Conservation (phyloP, 1,140 invertebrate genomes). For the Phortica variegata region DNA sequence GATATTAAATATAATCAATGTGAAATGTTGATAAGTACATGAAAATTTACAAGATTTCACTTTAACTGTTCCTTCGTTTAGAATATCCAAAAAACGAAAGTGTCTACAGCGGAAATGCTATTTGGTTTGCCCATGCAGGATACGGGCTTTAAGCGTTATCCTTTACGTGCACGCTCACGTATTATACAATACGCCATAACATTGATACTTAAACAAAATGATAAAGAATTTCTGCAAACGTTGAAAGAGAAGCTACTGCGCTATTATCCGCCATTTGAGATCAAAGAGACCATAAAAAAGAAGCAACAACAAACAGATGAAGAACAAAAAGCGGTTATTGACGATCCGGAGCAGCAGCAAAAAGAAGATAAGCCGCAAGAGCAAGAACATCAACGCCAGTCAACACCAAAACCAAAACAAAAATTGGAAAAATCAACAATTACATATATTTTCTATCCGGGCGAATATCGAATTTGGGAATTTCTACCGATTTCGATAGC, state of each 20-base stretch:
- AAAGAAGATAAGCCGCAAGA: too few species aligned
- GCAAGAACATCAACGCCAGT: too few species aligned
- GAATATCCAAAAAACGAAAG: constrained; percentile 76
- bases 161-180: constrained; percentile 75
- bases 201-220: constrained; percentile 78
- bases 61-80: constrained; percentile 49
- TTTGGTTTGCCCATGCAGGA: constrained; percentile 90
- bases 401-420: too few species aligned
- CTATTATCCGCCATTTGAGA: constrained; percentile 65
- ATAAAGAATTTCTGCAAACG: constrained; percentile 75
- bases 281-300: constrained; percentile 36
- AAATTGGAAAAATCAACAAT: constrained; percentile 49
- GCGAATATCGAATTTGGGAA: constrained; percentile 83
- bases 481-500: constrained; percentile 81
- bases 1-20: too few species aligned
- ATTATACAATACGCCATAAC: constrained; percentile 89
- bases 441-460: constrained; percentile 81
- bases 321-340: background rate
- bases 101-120: constrained; percentile 83
- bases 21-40: too few species aligned
- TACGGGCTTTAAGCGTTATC: constrained; percentile 85
- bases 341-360: constrained; percentile 10
- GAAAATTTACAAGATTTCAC: too few species aligned
- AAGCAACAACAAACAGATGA: constrained; percentile 36
- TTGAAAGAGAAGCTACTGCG: constrained; percentile 69